These are phyloP conservation scores for Oryzias melastigma DNA, from an alignment of 2,113 vertebrate genomes.

Conservation along the genomic window DNA sequence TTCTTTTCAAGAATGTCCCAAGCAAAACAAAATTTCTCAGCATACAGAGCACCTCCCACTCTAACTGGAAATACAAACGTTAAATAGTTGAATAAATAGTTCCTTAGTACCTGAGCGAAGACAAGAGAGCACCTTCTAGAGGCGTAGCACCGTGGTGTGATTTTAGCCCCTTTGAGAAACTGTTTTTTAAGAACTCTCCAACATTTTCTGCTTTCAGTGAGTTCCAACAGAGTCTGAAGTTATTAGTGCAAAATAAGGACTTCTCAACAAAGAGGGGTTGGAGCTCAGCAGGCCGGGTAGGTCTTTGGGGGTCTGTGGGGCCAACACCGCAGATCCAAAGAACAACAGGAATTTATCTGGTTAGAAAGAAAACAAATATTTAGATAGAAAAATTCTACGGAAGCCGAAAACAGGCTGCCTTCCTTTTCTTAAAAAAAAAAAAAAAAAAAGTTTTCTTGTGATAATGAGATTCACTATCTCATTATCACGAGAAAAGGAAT, in stretches of 20 bases:
- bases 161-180: slow-evolving; percentile 60
- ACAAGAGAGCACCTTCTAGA: slow-evolving; percentile 84
- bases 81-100: slow-evolving; percentile 90
- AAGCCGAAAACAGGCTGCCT: too few species aligned
- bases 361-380: too few species aligned
- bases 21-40: slow-evolving; percentile 12
- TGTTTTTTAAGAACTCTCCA: slow-evolving; percentile 61
- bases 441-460: too few species aligned
- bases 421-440: too few species aligned
- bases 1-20: slow-evolving; percentile 28
- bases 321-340: slow-evolving; percentile 77
- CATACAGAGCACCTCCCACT: slow-evolving; percentile 69
- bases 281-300: slow-evolving; percentile 54
- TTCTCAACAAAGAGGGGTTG: slow-evolving; percentile 33
- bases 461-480: too few species aligned
- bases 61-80: slow-evolving; percentile 69
- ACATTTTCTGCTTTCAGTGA: slow-evolving; percentile 35
- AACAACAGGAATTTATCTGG: too few species aligned
- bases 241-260: slow-evolving; percentile 87
- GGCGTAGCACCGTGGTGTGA: slow-evolving; percentile 81
- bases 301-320: slow-evolving; percentile 76
- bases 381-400: too few species aligned
- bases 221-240: slow-evolving; percentile 45
- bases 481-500: too few species aligned
- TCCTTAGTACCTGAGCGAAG: slow-evolving; percentile 94